Base-by-base conservation (phyloP, 1,140 invertebrate species). In the Tribolium madens region DNA sequence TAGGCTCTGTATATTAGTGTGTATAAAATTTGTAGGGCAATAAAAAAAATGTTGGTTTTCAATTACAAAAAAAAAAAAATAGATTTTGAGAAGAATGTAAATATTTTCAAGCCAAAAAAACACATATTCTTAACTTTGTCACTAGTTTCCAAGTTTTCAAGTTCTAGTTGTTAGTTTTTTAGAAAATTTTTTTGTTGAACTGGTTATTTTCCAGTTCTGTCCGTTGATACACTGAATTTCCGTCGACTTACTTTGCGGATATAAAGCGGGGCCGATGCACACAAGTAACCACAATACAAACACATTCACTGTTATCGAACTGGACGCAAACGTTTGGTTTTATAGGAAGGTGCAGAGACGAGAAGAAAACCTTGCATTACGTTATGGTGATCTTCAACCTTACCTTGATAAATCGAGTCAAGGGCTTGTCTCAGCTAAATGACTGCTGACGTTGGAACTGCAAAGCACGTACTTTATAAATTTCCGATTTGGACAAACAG, bases 361-460 rank as follows among this genome's bases (percentile, higher is more conserved):
- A 64, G 57, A 64, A 64, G 47, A 71, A 71, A 52, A 36, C 69
- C 69, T 71, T 71, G 69, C 18, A 26, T 47, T 47, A 15, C 69
- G 69, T 31, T 10, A 71, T n/a, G 42, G 69, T 31, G 36, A 21
- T n/a, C 21, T 71, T 47, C 69, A 50, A 69, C 74, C 74, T 76
- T 76, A 52, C 74, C 74, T 76, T 76, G 74, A 52, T 50, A 76
- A 76, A 76, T 48, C 14, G 42, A 76, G 74, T 76, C 74, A 76
- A 76, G 74, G 74, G 31, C 60, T 31, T 31, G 9, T 2, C 21
- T 64, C 57, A 57, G 52, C 14, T 57, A 18, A 17, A n/a, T 57
- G 52, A 57, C 52, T 57, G 14, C 52, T 57, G 52, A 57, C 52
- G 21, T 9, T 17, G 17, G 52, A 57, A 57, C 7, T 57, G 1